These are phyloP conservation scores for Notiomystis cincta DNA, from an alignment of 2,113 vertebrate genomes.

Conservation along the genomic window DNA sequence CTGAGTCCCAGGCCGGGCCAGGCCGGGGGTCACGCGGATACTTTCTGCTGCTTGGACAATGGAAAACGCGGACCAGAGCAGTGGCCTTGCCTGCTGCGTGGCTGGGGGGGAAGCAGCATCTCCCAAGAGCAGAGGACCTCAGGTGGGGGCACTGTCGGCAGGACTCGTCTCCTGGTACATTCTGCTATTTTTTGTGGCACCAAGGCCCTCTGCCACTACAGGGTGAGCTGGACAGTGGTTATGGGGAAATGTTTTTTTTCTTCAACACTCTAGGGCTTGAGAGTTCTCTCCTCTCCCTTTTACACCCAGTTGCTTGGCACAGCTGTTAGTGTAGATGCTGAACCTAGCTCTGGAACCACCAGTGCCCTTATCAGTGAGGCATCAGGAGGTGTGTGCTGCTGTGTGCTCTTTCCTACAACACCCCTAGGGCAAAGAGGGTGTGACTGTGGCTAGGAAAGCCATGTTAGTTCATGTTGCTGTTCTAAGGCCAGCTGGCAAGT, in stretches of 20 bases:
- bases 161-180: accelerated
- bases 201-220: background rate
- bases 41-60: accelerated
- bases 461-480: background rate
- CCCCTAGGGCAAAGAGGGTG: background rate
- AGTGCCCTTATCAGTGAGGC: background rate
- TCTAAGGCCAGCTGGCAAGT: background rate
- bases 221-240: accelerated
- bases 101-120: background rate
- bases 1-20: background rate
- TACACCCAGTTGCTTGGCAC: background rate
- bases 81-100: background rate
- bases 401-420: background rate
- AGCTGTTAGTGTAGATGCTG: slow-evolving; percentile 26
- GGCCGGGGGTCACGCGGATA: background rate
- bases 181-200: background rate
- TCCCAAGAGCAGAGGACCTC: accelerated
- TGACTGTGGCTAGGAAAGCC: background rate
- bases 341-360: background rate
- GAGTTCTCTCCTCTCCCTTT: background rate
- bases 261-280: background rate
- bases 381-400: slow-evolving; percentile 35
- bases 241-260: background rate
- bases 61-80: accelerated
- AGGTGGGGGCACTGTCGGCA: background rate